Evolutionary conservation across 2,888 invertebrate genomes (phyloP), one percentile per base, ranked within the genome.

Genomic region (Mylabris sibirica): DNA sequence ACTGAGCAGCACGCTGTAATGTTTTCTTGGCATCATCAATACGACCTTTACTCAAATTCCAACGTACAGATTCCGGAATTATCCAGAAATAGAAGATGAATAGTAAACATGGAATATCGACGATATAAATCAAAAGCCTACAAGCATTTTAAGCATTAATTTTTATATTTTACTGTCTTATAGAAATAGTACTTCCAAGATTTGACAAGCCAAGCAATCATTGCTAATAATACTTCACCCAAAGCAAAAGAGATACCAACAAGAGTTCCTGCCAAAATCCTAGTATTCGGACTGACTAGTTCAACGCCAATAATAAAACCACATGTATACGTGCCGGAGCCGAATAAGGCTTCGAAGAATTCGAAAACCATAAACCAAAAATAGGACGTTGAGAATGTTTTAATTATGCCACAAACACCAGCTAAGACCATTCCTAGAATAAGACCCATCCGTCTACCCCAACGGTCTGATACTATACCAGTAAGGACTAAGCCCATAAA

Each of bases 261-360:
- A 60, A 93, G 85, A 63, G 92, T 87, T 70, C 93, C 92, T 3
- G 91, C 91, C 44, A 93, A 83, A 26, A 93, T 91, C 41, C 95
- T 87, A 64, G 90, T 89, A 70, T 89, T 88, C 12, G 92, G 92
- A 0, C 93, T 93, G 24, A 94, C 90, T 84, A 94, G 87, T 82
- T 95, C 95, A 74, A 94, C 87, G 35, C 90, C 91, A 92, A 84
- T 0, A 70, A 94, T 91, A 80, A 92, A 93, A 68, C 90, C 90
- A 1, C 92, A 90, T 3, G 91, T 90, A 78, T 90, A 94, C 12
- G 92, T 89, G 0, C 92, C 92, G 20, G 92, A 89, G 0, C 91
- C 90, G 22, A 91, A 85, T 1, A 89, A 83, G 0, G 93, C 91
- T 79, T 93, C 93, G 1, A 93, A 77, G 65, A 93, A 90, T 82